Conservation (phyloP, 1,140 invertebrate species). For the Triops longicaudatus region DNA sequence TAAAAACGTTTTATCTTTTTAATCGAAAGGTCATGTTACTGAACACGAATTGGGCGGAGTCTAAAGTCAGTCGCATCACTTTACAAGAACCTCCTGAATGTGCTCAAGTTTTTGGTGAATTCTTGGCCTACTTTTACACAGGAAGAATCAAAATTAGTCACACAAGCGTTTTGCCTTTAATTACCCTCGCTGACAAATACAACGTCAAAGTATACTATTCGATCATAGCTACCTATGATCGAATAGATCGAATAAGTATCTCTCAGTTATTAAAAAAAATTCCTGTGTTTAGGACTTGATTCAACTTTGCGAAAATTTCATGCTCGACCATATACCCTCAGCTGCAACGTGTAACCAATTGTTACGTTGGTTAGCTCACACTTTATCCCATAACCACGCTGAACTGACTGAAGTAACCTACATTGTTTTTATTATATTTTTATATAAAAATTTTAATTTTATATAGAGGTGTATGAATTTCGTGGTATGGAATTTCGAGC, state of each 20-base stretch:
- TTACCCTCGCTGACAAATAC: conserved; percentile 87
- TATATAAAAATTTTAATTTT: background rate
- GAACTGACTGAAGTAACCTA: conserved; percentile 54
- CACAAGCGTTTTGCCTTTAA: conserved; percentile 69
- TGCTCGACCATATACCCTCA: conserved; percentile 75
- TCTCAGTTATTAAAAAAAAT: too few relatives aligned
- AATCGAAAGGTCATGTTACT: conserved; percentile 76
- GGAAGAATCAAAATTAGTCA: conserved; percentile 78
- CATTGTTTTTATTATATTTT: background rate
- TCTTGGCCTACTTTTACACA: conserved; percentile 85
- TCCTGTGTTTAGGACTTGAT: conserved; percentile 74
- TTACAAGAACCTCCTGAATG: conserved; percentile 78
- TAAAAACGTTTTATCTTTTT: conserved; percentile 20
- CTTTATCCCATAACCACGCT: conserved; percentile 67
- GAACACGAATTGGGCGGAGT: conserved; percentile 86
- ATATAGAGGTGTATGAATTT: conserved; percentile 64
- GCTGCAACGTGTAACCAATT: conserved; percentile 68
- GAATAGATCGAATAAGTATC: too few relatives aligned
- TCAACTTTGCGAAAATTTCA: conserved; percentile 71
- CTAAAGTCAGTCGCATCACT: conserved; percentile 68
- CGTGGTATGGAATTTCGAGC: conserved; percentile 84
- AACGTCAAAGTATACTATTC: conserved; percentile 62
- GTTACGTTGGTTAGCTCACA: conserved; percentile 84
- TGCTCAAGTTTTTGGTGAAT: conserved; percentile 73
- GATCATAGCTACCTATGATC: too few relatives aligned